Base-by-base conservation (phyloP, 2,888 invertebrate genomes). In the Melieria omissa region DNA sequence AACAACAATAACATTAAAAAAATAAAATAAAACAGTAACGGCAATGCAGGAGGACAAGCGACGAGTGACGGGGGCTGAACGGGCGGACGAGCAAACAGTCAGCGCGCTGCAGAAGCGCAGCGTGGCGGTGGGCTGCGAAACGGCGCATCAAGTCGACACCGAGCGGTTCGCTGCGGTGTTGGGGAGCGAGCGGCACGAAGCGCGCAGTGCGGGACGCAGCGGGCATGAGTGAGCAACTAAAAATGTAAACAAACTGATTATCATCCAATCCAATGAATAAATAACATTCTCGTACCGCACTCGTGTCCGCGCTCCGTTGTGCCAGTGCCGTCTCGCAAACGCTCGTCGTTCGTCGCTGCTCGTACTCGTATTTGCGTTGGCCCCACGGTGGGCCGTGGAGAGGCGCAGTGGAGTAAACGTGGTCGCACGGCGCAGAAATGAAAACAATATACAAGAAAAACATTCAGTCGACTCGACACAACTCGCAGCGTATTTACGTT, bases 211-310 rank as follows among this genome's bases (percentile, higher is more conserved):
- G 29, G 29, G 29, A 29, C 29, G 29, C 29, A 29, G 49, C 61
- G 14, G 14, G 52, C 52, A 52, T n/a, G 52, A 52, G 52, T 14
- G 77, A 80, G 79, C 80, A 79, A 82, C 83, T 81, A 81, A 84
- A 84, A 83, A 82, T 84, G 83, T 84, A 84, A 84, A 84, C 83
- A 84, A 84, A 84, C 84, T 84, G 83, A 84, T 84, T 84, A 84
- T 84, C 83, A 83, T 81, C 81, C 82, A 81, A 82, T 80, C 81
- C 83, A 84, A 82, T 82, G 82, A 83, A 84, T 83, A 84, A 84
- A 84, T 82, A 83, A 83, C 77, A 75, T 29, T 29, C 29, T 29
- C 29, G 29, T 29, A 29, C 29, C 29, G 29, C 29, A 29, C 29
- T 29, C 29, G 29, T 29, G 29, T 29, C 29, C 29, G 29, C n/a